Percentiles rank a stretch among this genome's conserved stretches.
Evolutionary conservation across 2,113 vertebrate genomes (phyloP).

Genomic region (Phrynocephalus versicolor): DNA sequence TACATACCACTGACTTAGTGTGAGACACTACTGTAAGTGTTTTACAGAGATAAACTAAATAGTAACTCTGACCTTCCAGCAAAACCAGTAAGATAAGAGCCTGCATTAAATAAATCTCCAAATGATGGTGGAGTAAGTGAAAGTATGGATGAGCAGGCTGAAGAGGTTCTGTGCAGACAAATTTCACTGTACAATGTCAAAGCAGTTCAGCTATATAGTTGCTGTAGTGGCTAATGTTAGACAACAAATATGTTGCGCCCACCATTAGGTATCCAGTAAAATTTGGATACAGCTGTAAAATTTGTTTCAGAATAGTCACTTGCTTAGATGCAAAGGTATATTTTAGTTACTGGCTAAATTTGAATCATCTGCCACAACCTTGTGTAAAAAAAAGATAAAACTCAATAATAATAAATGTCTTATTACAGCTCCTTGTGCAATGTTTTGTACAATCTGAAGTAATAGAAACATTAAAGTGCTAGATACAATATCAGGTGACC

Average conservation of each 20-base stretch:
- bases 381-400: no score
- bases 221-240: background rate
- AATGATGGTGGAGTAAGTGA: background rate
- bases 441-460: background rate
- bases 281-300: no score
- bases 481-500: background rate
- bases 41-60: no score
- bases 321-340: background rate
- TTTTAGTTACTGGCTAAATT: background rate
- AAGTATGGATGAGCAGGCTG: background rate
- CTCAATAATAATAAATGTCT: background rate
- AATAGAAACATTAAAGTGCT: background rate
- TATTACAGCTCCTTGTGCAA: background rate
- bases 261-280: background rate
- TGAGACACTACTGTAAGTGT: no score
- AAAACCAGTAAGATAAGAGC: no score
- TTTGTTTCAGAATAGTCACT: background rate
- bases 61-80: no score
- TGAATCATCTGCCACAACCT: background rate
- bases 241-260: background rate
- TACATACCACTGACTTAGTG: no score
- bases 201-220: slow-evolving; percentile 18
- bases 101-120: no score
- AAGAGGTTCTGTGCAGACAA: slow-evolving; percentile 21
- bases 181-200: slow-evolving; percentile 12